phyloP scores from a whole-genome alignment of 2,113 vertebrate species.

The Prionailurus bengalensis region DNA sequence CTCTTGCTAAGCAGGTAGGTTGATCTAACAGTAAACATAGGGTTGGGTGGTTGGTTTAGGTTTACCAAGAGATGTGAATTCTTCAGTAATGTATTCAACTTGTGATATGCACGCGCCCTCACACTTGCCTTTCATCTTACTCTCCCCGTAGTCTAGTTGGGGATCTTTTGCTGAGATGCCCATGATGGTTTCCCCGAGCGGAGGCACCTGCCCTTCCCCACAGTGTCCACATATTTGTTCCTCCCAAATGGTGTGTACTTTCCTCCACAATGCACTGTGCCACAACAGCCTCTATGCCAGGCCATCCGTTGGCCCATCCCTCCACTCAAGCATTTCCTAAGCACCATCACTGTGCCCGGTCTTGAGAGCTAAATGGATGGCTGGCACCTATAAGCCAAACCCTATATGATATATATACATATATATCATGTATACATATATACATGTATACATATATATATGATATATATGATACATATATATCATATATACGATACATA shows the following conservation, averaged over 20 bases:
- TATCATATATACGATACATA: no score
- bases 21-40: background rate
- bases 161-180: background rate
- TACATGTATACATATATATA: accelerated
- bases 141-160: background rate
- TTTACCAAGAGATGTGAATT: background rate
- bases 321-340: background rate
- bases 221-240: background rate
- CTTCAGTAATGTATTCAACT: background rate
- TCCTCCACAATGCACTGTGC: background rate
- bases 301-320: background rate
- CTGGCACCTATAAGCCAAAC: background rate
- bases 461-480: no score
- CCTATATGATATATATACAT: accelerated
- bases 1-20: background rate
- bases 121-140: background rate
- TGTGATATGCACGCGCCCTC: background rate
- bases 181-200: background rate
- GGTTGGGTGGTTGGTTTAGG: no score
- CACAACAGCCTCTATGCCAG: no score
- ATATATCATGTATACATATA: accelerated
- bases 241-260: background rate
- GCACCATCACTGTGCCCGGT: background rate
- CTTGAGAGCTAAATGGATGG: background rate
- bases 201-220: background rate